A percentile compares a stretch with the other conserved stretches of the same genome.
Evolutionary conservation across 2,797 vertebrate species (phyloP).

Genomic region (Anguilla megastoma): DNA sequence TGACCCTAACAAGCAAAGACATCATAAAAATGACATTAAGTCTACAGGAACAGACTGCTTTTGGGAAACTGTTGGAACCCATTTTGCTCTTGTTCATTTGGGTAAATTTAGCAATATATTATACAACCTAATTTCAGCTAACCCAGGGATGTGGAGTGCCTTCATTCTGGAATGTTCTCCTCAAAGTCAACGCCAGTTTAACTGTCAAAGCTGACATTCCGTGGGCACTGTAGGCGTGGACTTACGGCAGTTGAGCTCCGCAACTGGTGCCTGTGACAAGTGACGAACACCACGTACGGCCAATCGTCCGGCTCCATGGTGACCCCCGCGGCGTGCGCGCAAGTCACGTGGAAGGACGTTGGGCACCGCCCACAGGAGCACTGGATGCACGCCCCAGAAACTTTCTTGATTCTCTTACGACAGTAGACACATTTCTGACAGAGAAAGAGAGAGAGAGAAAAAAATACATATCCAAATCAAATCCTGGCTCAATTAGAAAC

Average conservation of each 20-base stretch:
- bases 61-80: not conserved
- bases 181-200: not conserved
- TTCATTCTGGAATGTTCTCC: not conserved
- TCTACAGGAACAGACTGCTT: not conserved
- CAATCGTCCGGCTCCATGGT: conserved; percentile 92
- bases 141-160: not conserved
- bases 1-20: not conserved
- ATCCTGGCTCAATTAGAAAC: not conserved
- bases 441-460: not conserved
- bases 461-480: not conserved
- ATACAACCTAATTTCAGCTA: not conserved
- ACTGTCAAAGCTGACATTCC: not conserved
- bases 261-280: conserved; percentile 89
- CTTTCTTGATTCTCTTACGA: conserved; percentile 78
- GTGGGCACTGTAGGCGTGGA: not conserved
- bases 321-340: conserved; percentile 93
- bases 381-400: conserved; percentile 89
- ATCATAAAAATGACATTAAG: not conserved
- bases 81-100: not conserved
- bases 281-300: conserved; percentile 92
- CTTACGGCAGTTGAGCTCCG: conserved; percentile 82
- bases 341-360: conserved; percentile 94
- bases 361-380: conserved; percentile 91
- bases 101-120: not conserved
- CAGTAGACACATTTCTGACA: conserved; percentile 75